These are phyloP conservation scores for Sardina pilchardus DNA, from an alignment of 2,113 vertebrate species.

Conservation along the genomic window DNA sequence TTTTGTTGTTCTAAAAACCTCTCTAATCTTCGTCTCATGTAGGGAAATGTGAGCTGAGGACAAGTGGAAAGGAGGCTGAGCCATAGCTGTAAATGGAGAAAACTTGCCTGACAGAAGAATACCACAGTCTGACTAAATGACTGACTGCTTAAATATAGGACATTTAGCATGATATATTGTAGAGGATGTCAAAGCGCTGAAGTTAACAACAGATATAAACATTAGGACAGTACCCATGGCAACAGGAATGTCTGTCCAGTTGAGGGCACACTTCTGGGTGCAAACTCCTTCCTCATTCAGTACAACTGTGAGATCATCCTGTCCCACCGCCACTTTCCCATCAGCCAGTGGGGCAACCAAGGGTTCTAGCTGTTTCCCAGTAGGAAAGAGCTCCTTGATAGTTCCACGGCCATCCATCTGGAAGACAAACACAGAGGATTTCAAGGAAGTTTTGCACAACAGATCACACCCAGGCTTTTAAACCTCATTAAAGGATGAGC, in stretches of 20 bases:
- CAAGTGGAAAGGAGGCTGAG: not conserved
- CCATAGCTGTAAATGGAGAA: not conserved
- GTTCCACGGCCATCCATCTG: slow-evolving; percentile 96
- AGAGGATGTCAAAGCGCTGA: not conserved
- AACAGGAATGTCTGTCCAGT: slow-evolving; percentile 98
- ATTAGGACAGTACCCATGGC: slow-evolving; percentile 83
- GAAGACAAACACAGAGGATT: slow-evolving; percentile 24
- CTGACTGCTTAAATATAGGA: not conserved
- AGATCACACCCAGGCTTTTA: not conserved
- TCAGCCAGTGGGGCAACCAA: slow-evolving; percentile 91
- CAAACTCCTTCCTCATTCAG: slow-evolving; percentile 93
- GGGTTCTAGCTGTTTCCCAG: slow-evolving; percentile 95
- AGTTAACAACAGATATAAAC: not conserved
- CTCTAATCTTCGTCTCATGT: not conserved
- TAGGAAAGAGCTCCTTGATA: slow-evolving; percentile 97
- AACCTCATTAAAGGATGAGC: not conserved
- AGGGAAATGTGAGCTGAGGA: not conserved
- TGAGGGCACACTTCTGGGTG: slow-evolving; percentile 95
- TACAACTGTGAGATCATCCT: slow-evolving; percentile 96
- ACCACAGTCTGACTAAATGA: not conserved
- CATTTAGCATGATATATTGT: not conserved
- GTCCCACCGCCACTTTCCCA: slow-evolving; percentile 95
- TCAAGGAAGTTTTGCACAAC: not conserved
- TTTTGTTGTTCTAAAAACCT: not conserved
- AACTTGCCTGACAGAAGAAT: not conserved